A percentile compares a stretch with the other conserved stretches of the same genome.
Conservation (phyloP, 2,888 invertebrate species). For the Chymomyza procnemis region DNA sequence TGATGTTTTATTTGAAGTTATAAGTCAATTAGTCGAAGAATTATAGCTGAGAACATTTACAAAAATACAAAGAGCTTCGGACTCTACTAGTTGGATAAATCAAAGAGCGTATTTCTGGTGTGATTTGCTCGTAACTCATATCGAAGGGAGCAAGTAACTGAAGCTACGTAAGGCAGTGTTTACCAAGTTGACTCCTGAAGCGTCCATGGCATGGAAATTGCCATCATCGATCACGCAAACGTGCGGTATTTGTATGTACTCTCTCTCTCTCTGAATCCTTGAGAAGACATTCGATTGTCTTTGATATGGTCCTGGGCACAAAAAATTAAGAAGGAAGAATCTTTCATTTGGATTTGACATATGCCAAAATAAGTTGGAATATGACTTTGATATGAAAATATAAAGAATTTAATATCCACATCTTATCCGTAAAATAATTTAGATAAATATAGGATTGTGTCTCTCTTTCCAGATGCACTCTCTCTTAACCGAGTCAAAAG, state of each 20-base stretch:
- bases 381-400: no score
- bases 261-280: neutral
- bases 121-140: slow-evolving; percentile 40
- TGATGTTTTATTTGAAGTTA: no score
- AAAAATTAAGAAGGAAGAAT: neutral
- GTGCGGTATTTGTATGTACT: slow-evolving; percentile 12
- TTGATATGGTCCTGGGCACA: neutral
- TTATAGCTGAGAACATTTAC: no score
- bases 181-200: neutral
- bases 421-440: no score
- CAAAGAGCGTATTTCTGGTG: slow-evolving; percentile 39
- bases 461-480: no score
- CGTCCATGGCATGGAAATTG: slow-evolving; percentile 23
- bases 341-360: neutral
- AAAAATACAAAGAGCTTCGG: no score
- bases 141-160: neutral
- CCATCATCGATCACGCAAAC: slow-evolving; percentile 33
- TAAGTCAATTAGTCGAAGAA: no score
- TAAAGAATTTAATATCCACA: no score
- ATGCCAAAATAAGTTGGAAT: neutral
- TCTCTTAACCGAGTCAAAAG: no score
- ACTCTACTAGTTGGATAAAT: slow-evolving; percentile 59
- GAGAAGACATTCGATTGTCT: neutral
- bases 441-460: no score
- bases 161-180: neutral